Conservation (phyloP, 1,140 invertebrate genomes). For the Dendroctonus valens region DNA sequence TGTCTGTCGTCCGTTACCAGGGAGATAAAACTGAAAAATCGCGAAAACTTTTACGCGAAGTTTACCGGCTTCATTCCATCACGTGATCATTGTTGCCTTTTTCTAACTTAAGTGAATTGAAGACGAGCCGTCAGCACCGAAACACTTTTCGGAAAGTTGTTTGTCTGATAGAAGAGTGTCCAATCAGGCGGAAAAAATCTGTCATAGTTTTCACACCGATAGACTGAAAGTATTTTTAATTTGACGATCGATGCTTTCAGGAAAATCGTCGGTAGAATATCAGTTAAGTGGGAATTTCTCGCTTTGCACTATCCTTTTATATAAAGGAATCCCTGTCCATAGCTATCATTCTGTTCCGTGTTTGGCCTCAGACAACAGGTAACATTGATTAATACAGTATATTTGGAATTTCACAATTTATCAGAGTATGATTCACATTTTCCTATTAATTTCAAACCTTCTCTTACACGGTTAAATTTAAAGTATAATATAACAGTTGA, state of each 20-base stretch:
- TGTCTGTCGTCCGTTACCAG: slow-evolving; percentile 32
- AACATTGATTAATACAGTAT: background rate
- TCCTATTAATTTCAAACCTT: too few relatives aligned
- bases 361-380: slow-evolving; percentile 36
- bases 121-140: slow-evolving; percentile 25
- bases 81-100: slow-evolving; percentile 23
- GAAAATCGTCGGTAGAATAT: slow-evolving; percentile 17
- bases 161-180: background rate
- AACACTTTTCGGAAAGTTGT: slow-evolving; percentile 8
- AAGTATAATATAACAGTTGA: too few relatives aligned
- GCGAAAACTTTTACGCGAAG: slow-evolving; percentile 33
- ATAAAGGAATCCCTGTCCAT: slow-evolving; percentile 1
- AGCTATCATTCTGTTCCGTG: background rate
- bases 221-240: slow-evolving; percentile 23
- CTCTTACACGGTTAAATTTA: too few relatives aligned
- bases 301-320: slow-evolving; percentile 1
- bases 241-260: slow-evolving; percentile 48
- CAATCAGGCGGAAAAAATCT: background rate
- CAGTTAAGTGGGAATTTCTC: slow-evolving; percentile 18
- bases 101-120: slow-evolving; percentile 29
- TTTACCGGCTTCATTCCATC: slow-evolving; percentile 23
- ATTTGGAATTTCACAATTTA: background rate
- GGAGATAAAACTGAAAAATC: slow-evolving; percentile 24
- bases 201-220: slow-evolving; percentile 13
- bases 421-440: background rate